Evolutionary conservation across 2,888 invertebrate species (phyloP).

Genomic region (Acleris literana): DNA sequence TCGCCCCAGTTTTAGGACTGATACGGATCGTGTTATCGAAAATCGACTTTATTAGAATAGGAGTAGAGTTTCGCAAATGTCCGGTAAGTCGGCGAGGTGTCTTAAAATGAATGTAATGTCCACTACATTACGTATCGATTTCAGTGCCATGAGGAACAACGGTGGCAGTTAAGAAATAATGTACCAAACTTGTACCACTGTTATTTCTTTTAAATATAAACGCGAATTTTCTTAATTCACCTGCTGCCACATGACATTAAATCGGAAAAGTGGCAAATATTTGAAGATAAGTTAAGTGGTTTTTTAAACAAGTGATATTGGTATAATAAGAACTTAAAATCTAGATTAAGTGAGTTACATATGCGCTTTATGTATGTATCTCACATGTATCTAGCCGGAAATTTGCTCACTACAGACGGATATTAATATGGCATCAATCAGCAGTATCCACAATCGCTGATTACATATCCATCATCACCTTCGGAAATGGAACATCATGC

Average conservation of each 20-base stretch:
- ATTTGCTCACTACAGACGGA: conserved; percentile 4
- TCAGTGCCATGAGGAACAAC: conserved; percentile 40
- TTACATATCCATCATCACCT: conserved; percentile 27
- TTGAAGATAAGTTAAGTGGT: too few species aligned
- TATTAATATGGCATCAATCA: conserved; percentile 22
- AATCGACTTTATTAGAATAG: conserved; percentile 31
- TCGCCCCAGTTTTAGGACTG: conserved; percentile 32
- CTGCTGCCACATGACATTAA: too few species aligned
- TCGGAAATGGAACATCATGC: conserved; percentile 28
- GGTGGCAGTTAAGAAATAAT: conserved; percentile 44
- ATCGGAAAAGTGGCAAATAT: too few species aligned
- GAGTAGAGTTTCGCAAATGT: conserved; percentile 21
- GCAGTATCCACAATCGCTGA: conserved; percentile 31
- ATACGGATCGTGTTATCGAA: conserved; percentile 23
- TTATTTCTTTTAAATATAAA: not conserved
- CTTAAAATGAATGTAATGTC: conserved; percentile 51
- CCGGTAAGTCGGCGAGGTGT: conserved; percentile 38
- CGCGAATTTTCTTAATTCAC: too few species aligned
- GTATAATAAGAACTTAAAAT: too few species aligned
- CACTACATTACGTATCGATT: conserved; percentile 56
- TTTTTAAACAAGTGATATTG: too few species aligned
- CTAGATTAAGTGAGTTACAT: not conserved
- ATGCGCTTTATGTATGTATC: not conserved
- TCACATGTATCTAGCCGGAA: conserved; percentile 4
- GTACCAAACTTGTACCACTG: conserved; percentile 15